phyloP scores from a whole-genome alignment of 2,888 invertebrate genomes.

The Trachelus troglodyta region DNA sequence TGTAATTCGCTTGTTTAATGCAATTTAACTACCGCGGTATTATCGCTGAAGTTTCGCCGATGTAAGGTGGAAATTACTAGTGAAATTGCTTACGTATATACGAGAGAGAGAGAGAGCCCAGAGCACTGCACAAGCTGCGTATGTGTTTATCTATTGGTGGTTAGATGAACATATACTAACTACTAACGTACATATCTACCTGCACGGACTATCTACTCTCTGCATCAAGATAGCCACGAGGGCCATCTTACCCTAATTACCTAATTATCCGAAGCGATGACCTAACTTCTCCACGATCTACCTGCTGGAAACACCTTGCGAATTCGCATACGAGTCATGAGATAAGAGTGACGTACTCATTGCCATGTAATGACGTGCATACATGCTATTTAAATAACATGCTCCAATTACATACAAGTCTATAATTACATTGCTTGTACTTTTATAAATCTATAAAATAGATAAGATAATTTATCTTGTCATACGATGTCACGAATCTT shows the following conservation, averaged over 20 bases:
- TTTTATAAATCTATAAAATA: not conserved
- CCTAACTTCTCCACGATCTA: slow-evolving; percentile 40
- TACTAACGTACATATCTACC: not conserved
- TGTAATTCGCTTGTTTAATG: slow-evolving; percentile 58
- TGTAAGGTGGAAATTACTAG: slow-evolving; percentile 65
- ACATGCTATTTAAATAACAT: not conserved
- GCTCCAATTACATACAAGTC: not conserved
- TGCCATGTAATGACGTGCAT: not conserved
- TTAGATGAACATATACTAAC: slow-evolving; percentile 8
- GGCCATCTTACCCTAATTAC: slow-evolving; percentile 61
- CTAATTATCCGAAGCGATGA: slow-evolving; percentile 59
- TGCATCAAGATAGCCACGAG: slow-evolving; percentile 46
- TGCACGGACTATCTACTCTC: slow-evolving; percentile 12
- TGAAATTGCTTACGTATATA: slow-evolving; percentile 61
- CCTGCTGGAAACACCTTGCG: not conserved
- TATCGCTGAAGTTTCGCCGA: slow-evolving; percentile 59
- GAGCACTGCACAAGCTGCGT: slow-evolving; percentile 58
- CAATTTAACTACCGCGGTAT: slow-evolving; percentile 64
- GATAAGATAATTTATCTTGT: not conserved
- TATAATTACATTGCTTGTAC: not conserved
- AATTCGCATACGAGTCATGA: not conserved
- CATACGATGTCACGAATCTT: not conserved
- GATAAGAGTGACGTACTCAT: not conserved
- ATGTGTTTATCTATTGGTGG: slow-evolving; percentile 60
- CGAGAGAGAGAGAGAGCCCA: slow-evolving; percentile 38